Percentiles rank a stretch among this genome's conserved stretches.
These are phyloP conservation scores for Drosophila grimshawi DNA, from an alignment of 1,140 invertebrate species.

Conservation along the genomic window DNA sequence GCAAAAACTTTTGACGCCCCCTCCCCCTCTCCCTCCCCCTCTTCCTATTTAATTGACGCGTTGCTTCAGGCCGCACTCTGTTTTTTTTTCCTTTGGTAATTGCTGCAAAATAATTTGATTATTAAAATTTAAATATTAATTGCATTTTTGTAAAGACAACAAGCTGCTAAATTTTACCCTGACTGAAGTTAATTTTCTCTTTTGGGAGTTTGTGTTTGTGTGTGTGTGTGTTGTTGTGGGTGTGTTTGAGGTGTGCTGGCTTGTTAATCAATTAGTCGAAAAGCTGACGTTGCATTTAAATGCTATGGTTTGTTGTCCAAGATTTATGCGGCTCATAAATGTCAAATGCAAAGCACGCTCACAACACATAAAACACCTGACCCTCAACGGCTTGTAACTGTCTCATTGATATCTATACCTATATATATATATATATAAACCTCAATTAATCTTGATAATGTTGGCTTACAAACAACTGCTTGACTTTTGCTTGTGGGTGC, in stretches of 20 bases:
- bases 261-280: conserved; percentile 57
- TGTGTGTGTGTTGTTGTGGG: background rate
- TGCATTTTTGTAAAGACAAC: conserved; percentile 21
- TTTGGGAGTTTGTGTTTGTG: background rate
- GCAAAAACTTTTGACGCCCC: conserved; percentile 31
- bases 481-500: conserved; percentile 27
- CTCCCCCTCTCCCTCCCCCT: background rate
- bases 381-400: conserved; percentile 22
- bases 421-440: conserved; percentile 17
- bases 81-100: conserved; percentile 33
- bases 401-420: background rate
- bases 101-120: conserved; percentile 80
- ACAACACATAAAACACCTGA: conserved; percentile 33
- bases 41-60: conserved; percentile 48
- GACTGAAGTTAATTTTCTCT: conserved; percentile 9
- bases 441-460: conserved; percentile 80
- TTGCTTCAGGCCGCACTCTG: conserved; percentile 34
- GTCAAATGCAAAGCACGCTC: conserved; percentile 59
- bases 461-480: conserved; percentile 53
- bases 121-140: conserved; percentile 83
- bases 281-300: conserved; percentile 64
- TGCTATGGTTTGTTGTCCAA: conserved; percentile 37
- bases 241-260: conserved; percentile 1
- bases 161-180: background rate
- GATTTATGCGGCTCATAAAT: conserved; percentile 78